phyloP scores from a whole-genome alignment of 1,140 invertebrate genomes.

The Harlomillsia oculata region DNA sequence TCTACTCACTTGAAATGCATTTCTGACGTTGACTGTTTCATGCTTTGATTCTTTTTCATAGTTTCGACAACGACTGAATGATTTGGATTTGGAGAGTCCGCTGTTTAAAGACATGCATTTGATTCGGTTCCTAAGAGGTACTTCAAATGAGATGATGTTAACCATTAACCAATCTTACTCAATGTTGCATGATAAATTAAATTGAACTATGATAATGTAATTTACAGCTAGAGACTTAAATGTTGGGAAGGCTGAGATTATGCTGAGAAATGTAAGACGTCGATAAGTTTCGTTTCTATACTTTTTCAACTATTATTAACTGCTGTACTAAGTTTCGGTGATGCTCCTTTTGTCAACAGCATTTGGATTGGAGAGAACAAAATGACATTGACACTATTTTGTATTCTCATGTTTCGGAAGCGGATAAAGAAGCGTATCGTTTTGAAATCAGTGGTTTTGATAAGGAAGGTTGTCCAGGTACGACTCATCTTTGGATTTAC shows the following conservation, averaged over 20 bases:
- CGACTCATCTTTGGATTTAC: neutral
- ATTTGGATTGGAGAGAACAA: slow-evolving; percentile 1
- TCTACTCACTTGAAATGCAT: too few species aligned
- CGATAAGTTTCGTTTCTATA: neutral
- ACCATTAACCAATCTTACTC: too few species aligned
- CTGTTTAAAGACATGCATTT: neutral
- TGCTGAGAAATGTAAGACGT: slow-evolving; percentile 10
- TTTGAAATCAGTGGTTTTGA: slow-evolving; percentile 2
- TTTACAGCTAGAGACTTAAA: slow-evolving; percentile 18
- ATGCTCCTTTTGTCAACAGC: neutral
- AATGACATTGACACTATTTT: slow-evolving; percentile 14
- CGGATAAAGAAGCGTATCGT: neutral
- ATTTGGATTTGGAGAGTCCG: neutral
- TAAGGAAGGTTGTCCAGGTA: slow-evolving; percentile 7
- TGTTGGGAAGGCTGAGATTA: slow-evolving; percentile 15
- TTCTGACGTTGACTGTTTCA: neutral
- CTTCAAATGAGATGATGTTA: too few species aligned
- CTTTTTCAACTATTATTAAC: neutral
- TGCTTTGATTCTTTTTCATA: neutral
- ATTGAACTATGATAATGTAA: neutral
- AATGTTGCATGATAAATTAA: neutral
- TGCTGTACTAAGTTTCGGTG: neutral
- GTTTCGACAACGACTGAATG: neutral
- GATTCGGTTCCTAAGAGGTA: slow-evolving; percentile 1
- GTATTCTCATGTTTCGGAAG: neutral